Evolutionary conservation across 2,113 vertebrate genomes (phyloP).

Genomic region (Rhabdomys dilectus): DNA sequence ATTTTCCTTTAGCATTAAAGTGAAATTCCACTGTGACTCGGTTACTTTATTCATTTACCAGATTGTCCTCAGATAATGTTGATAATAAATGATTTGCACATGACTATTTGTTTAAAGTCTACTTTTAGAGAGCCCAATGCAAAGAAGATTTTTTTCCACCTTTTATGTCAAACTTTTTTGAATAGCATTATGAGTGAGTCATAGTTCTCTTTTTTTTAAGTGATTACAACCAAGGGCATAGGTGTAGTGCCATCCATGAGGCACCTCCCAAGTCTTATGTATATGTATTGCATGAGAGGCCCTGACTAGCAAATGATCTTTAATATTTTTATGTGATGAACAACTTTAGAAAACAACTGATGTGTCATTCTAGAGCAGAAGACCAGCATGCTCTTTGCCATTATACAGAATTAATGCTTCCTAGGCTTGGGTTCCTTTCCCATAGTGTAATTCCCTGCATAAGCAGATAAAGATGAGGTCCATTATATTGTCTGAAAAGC

Average conservation of each 20-base stretch:
- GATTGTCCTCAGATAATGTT: not conserved
- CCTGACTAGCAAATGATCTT: not conserved
- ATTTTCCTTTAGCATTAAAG: not conserved
- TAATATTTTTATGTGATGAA: not conserved
- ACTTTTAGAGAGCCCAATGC: slow-evolving; percentile 17
- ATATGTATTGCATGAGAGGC: not conserved
- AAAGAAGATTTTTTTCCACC: not conserved
- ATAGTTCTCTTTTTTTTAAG: not conserved
- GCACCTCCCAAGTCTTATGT: not conserved
- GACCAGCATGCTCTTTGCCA: not conserved
- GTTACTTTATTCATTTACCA: not conserved
- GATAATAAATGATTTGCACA: not conserved
- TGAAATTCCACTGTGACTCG: not conserved
- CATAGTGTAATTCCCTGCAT: not conserved
- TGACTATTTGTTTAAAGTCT: slow-evolving; percentile 1
- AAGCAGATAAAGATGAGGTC: not conserved
- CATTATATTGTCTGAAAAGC: not conserved
- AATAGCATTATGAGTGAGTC: not conserved
- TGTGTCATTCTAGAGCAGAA: not conserved
- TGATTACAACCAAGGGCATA: not conserved
- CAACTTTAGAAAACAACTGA: not conserved
- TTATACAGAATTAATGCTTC: not conserved
- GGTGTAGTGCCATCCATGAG: not conserved
- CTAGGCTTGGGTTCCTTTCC: not conserved
- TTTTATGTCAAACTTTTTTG: not conserved